Evolutionary conservation across 2,888 invertebrate genomes (phyloP), one percentile per base, ranked within the genome.

Genomic region (Spatulosminthurus flaviceps): DNA sequence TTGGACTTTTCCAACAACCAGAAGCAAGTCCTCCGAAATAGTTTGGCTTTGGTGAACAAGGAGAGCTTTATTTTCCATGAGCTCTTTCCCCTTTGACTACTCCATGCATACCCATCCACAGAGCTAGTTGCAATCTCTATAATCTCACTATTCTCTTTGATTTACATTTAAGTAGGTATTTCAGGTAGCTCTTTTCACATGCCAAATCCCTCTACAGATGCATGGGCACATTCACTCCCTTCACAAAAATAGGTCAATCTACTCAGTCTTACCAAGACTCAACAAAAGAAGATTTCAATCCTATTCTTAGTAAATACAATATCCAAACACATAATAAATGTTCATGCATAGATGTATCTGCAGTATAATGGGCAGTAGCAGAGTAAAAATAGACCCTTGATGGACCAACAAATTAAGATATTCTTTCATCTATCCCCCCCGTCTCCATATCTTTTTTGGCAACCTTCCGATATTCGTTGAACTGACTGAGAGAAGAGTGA

Each of bases 131-230:
- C 51, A 51, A 51, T 51, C 51, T n/a, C n/a, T 19, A 51, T 51
- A 13, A 19, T 51, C 19, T 69, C 74, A 41, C 72, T 79, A 72
- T 66, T 75, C 73, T 61, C 67, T 72, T 43, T 70, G 66, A 70
- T 79, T 69, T 77, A 70, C 60, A 80, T 77, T 72, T 76, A 34
- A 74, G 80, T 77, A 67, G 69, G 77, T 76, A 67, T 28, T 76
- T 76, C 41, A 28, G 28, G 41, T 67, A 26, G 67, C 16, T 28
- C n/a, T 24, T 19, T 16, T 28, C 67, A 67, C 67, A 67, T 19
- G 51, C 51, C n/a, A 34, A 34, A 34, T 34, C 34, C 34, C 34
- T 34, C 34, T 34, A 34, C 51, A n/a, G 51, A 51, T 51, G 51
- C 51, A 11, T 34, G 34, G 51, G n/a, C 51, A 51, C n/a, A 51